These are phyloP conservation scores for Larimichthys polyactis DNA, from an alignment of 2,113 vertebrate species.

Conservation along the genomic window DNA sequence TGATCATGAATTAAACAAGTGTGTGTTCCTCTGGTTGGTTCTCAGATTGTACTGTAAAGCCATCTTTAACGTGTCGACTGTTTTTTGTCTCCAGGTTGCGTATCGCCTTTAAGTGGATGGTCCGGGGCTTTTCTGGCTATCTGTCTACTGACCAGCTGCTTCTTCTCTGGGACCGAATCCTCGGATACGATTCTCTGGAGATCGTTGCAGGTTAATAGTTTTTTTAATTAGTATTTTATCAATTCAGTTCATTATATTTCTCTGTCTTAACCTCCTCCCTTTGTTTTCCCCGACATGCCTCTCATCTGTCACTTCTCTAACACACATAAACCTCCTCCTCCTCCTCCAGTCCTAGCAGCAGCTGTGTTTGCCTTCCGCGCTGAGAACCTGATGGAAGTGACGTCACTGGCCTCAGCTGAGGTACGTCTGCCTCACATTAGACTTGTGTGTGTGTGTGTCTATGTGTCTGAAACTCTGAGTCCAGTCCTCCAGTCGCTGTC, in stretches of 20 bases:
- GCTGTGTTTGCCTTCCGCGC: slow-evolving; percentile 98
- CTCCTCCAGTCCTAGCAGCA: slow-evolving; percentile 90
- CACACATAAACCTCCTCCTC: background rate
- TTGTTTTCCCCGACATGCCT: no score
- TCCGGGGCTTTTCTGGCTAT: slow-evolving; percentile 97
- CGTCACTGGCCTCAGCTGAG: slow-evolving; percentile 97
- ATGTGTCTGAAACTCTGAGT: slow-evolving; percentile 30
- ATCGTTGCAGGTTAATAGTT: slow-evolving; percentile 91
- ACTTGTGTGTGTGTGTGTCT: slow-evolving; percentile 20
- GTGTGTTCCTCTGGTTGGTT: background rate
- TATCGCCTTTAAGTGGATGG: slow-evolving; percentile 99
- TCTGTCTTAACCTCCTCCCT: background rate
- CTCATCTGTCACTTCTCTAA: background rate
- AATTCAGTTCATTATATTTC: background rate
- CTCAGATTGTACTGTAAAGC: background rate
- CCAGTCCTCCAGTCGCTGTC: slow-evolving; percentile 1
- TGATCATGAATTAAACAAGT: background rate
- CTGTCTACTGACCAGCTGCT: slow-evolving; percentile 97
- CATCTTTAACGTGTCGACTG: background rate
- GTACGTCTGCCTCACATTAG: slow-evolving; percentile 82
- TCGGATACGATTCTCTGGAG: slow-evolving; percentile 96
- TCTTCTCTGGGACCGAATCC: slow-evolving; percentile 96
- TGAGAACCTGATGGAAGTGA: slow-evolving; percentile 99
- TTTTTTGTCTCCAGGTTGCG: slow-evolving; percentile 86
- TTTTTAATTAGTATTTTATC: no score